These are phyloP conservation scores for Sycobia sp. DNA, from an alignment of 1,140 invertebrate genomes.

Conservation along the genomic window DNA sequence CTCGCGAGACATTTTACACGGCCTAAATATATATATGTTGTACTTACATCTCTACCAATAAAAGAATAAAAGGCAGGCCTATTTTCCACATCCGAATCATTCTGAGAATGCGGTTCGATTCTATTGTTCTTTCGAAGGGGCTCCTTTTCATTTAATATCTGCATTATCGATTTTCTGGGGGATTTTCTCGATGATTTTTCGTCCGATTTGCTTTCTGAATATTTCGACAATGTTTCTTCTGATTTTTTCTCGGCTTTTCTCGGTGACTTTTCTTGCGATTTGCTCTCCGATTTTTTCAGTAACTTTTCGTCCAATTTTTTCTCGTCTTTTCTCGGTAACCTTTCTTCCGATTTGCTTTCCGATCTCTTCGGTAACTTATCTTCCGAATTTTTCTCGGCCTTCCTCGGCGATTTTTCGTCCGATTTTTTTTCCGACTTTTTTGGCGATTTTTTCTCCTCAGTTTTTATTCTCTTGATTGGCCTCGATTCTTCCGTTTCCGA, in stretches of 20 bases:
- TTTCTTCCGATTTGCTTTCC: not conserved
- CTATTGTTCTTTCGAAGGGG: slow-evolving; percentile 16
- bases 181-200: slow-evolving; percentile 10
- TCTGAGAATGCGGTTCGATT: slow-evolving; percentile 29
- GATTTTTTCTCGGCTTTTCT: too few relatives aligned
- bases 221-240: slow-evolving; percentile 17
- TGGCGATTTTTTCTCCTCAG: slow-evolving; percentile 13
- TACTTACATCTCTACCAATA: slow-evolving; percentile 45
- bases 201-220: not conserved
- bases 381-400: not conserved
- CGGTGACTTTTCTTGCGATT: not conserved
- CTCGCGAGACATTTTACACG: too few relatives aligned
- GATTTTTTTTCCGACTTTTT: slow-evolving; percentile 1
- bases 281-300: slow-evolving; percentile 1
- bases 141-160: not conserved
- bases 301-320: slow-evolving; percentile 2
- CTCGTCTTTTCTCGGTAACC: slow-evolving; percentile 2
- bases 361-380: slow-evolving; percentile 23
- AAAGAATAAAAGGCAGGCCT: slow-evolving; percentile 45
- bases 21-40: not conserved
- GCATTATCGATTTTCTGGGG: slow-evolving; percentile 9
- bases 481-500: not conserved
- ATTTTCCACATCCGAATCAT: slow-evolving; percentile 16
- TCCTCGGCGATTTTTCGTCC: slow-evolving; percentile 9
- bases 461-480: slow-evolving; percentile 4